A percentile compares a stretch with the other conserved stretches of the same genome.
These are phyloP conservation scores for Acyrthosiphon pisum DNA, from an alignment of 1,140 invertebrate genomes.

Conservation along the genomic window DNA sequence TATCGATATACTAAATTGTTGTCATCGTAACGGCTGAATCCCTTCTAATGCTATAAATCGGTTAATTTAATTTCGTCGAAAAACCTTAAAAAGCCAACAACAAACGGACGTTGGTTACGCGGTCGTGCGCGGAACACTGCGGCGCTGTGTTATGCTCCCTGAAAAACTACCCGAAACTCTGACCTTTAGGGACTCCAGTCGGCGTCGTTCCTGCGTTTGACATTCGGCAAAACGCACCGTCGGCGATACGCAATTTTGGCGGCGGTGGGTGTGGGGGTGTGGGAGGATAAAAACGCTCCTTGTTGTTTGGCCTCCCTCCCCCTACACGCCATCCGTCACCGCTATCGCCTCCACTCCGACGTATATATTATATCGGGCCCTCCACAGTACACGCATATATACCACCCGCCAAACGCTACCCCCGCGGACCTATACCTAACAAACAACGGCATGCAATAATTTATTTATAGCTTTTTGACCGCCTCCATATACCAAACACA, in stretches of 20 bases:
- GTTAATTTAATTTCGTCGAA: slow-evolving; percentile 14
- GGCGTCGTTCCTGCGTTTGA: slow-evolving; percentile 19
- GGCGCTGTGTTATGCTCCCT: too few species aligned
- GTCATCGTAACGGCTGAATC: neutral
- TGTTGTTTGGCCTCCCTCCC: neutral
- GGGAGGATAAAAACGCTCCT: slow-evolving; percentile 9
- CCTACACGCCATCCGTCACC: neutral
- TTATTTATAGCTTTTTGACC: slow-evolving; percentile 42
- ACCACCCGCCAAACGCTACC: neutral
- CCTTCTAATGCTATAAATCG: neutral
- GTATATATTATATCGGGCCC: neutral
- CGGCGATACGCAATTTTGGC: neutral
- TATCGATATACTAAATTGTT: neutral
- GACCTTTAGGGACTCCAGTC: slow-evolving; percentile 30
- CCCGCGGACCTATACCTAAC: neutral
- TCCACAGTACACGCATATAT: neutral
- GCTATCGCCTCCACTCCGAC: neutral
- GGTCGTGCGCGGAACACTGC: neutral
- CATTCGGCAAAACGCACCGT: slow-evolving; percentile 49
- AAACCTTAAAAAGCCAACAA: slow-evolving; percentile 13
- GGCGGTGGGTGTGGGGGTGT: neutral
- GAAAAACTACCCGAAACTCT: neutral
- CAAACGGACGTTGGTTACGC: neutral
- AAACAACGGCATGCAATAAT: slow-evolving; percentile 35
- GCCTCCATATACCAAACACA: neutral